Evolutionary conservation across 2,797 vertebrate genomes (phyloP).

Genomic region (Fistularia tabacaria): DNA sequence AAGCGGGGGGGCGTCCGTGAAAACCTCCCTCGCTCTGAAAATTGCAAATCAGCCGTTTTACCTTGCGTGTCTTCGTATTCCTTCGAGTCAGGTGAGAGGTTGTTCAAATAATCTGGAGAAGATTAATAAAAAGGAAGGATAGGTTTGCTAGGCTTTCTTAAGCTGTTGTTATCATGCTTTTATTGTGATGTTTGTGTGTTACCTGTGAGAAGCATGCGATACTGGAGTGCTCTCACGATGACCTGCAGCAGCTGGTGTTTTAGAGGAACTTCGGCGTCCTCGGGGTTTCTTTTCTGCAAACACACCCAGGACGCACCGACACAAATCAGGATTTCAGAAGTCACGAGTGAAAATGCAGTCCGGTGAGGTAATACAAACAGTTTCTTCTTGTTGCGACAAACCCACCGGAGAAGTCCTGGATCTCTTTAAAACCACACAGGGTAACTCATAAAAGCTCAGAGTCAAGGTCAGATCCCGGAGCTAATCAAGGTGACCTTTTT

Average conservation of each 20-base stretch:
- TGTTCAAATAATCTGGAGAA: slow-evolving; percentile 92
- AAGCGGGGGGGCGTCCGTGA: too few species aligned
- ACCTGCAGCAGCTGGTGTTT: slow-evolving; percentile 90
- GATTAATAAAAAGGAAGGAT: slow-evolving; percentile 5
- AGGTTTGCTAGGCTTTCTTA: not conserved
- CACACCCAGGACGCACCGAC: slow-evolving; percentile 8
- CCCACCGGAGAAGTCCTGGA: too few species aligned
- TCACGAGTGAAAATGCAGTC: too few species aligned
- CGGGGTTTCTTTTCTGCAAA: slow-evolving; percentile 71
- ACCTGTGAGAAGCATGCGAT: slow-evolving; percentile 95
- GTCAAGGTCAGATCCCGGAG: slow-evolving; percentile 48
- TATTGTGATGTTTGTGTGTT: slow-evolving; percentile 11
- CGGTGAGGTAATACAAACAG: too few species aligned
- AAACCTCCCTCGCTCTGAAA: not conserved
- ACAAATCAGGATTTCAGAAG: too few species aligned
- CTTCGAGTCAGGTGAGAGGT: slow-evolving; percentile 91
- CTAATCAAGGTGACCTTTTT: slow-evolving; percentile 49
- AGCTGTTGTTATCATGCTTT: not conserved
- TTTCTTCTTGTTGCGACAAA: not conserved
- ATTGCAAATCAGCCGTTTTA: slow-evolving; percentile 50
- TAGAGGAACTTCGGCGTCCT: slow-evolving; percentile 74
- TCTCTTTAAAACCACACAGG: slow-evolving; percentile 3
- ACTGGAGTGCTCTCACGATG: slow-evolving; percentile 89
- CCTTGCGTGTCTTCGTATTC: slow-evolving; percentile 96
- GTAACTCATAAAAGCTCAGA: slow-evolving; percentile 8